Evolutionary conservation across 2,797 vertebrate species (phyloP).

Genomic region (Myoxocephalus aenaeus): DNA sequence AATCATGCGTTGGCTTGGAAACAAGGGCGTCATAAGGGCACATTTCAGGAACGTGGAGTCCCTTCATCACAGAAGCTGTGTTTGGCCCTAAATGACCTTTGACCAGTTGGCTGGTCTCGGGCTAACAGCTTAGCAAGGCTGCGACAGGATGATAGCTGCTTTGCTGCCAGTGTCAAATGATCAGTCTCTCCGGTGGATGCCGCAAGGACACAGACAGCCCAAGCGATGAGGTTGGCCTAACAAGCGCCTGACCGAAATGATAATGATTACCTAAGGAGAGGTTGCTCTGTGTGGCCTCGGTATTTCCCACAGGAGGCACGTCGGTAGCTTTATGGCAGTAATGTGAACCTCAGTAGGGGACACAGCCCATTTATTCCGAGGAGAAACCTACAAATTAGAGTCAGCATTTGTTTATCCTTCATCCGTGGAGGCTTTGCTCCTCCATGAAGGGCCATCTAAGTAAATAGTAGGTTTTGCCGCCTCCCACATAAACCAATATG

Average conservation of each 20-base stretch:
- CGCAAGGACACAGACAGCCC: constrained; percentile 68
- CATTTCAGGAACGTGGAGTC: background rate
- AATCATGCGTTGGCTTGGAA: constrained; percentile 35
- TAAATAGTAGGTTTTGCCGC: constrained; percentile 42
- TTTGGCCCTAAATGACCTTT: constrained; percentile 38
- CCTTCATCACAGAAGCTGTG: constrained; percentile 2
- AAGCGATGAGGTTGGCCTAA: constrained; percentile 60
- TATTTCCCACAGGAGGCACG: constrained; percentile 58
- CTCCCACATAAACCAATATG: constrained; percentile 43
- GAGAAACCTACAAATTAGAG: constrained; percentile 46
- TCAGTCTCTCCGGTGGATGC: constrained; percentile 51
- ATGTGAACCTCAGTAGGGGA: constrained; percentile 54
- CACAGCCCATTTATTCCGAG: constrained; percentile 54
- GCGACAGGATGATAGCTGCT: constrained; percentile 35
- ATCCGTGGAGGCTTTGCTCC: constrained; percentile 22
- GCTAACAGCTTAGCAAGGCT: constrained; percentile 44
- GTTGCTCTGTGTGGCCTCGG: constrained; percentile 40
- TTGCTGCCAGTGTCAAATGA: constrained; percentile 59
- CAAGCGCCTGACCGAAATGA: constrained; percentile 71
- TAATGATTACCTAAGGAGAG: constrained; percentile 66
- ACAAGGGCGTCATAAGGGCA: background rate
- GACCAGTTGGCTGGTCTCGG: constrained; percentile 20
- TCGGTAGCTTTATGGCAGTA: constrained; percentile 51
- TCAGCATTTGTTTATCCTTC: constrained; percentile 62
- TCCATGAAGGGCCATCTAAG: constrained; percentile 27